Base-by-base conservation (phyloP, 2,113 vertebrate species). In the Lamprotornis superbus region DNA sequence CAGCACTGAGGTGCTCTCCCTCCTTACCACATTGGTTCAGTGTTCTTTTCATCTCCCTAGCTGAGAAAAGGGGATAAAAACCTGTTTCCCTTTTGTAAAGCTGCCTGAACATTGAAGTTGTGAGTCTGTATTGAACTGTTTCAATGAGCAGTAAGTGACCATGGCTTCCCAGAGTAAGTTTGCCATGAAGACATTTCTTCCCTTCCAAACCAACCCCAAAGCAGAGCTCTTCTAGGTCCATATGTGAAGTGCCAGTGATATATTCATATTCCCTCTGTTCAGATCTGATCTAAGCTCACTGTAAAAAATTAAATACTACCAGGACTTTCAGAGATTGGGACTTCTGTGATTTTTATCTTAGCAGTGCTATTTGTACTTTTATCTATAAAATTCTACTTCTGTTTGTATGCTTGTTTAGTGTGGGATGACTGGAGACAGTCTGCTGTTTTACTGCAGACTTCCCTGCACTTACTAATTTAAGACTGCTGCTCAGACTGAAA, bases 391-490 rank as follows among this genome's bases (percentile, higher is more conserved):
- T 40, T 75, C n/a, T 83, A 28, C 77, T 96, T 87, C 39, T 87
- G 27, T 85, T 85, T 61, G 27, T 73, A 8, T 31, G 42, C 61
- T 69, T 90, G 35, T 93, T 93, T 83, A 57, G 35, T n/a, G 64
- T 70, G 67, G 50, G 50, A 88, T 76, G 70, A 80, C 65, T n/a
- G 33, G 85, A 80, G 59, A 85, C 52, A 77, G 67, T 59, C 60
- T 79, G 46, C 20, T 76, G 56, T 56, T 94, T 83, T 71, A 74
- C 47, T 67, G 70, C 78, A 77, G 71, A 70, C 55, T 89, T 96
- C 55, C 74, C 30, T 27, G 19, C 2, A 2, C 63, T 94, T 93
- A 65, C 92, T 96, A 95, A 95, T 95, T 95, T 90, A 95, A 91
- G 95, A 55, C 57, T 88, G 75, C 63, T 18, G 0, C 55, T 91